phyloP scores from a whole-genome alignment of 2,888 invertebrate genomes.

The Apotomis betuletana region DNA sequence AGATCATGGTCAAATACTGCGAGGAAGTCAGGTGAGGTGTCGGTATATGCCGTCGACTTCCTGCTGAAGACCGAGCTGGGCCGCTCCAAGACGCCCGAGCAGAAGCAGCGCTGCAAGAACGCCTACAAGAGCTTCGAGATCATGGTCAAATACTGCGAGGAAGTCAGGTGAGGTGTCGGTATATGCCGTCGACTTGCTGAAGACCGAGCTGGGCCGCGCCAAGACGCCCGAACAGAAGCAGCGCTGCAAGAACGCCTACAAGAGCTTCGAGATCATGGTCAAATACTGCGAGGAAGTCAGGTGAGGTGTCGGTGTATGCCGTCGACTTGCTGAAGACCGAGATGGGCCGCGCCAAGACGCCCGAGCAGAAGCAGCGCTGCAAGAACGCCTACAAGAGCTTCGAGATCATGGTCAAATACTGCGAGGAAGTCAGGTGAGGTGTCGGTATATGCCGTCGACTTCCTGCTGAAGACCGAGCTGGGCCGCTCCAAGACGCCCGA shows the following conservation, averaged over 20 bases:
- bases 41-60: constrained; percentile 87
- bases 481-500: too few relatives aligned
- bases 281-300: too few relatives aligned
- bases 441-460: constrained; percentile 53
- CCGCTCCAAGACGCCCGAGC: constrained; percentile 82
- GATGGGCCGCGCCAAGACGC: constrained; percentile 83
- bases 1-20: constrained; percentile 93
- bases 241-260: too few relatives aligned
- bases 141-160: constrained; percentile 94
- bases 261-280: too few relatives aligned
- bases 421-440: constrained; percentile 90
- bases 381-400: constrained; percentile 90
- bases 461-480: constrained; percentile 59
- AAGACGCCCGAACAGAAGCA: too few relatives aligned
- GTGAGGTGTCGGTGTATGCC: constrained; percentile 67
- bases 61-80: constrained; percentile 89
- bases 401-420: constrained; percentile 92
- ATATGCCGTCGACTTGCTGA: background rate
- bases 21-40: constrained; percentile 88
- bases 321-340: constrained; percentile 91
- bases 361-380: constrained; percentile 82
- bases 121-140: constrained; percentile 91
- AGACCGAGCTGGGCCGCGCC: too few relatives aligned
- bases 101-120: constrained; percentile 84
- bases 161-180: constrained; percentile 84